These are phyloP conservation scores for Sebastes taczanowskii DNA, from an alignment of 2,797 vertebrate genomes.

Conservation along the genomic window DNA sequence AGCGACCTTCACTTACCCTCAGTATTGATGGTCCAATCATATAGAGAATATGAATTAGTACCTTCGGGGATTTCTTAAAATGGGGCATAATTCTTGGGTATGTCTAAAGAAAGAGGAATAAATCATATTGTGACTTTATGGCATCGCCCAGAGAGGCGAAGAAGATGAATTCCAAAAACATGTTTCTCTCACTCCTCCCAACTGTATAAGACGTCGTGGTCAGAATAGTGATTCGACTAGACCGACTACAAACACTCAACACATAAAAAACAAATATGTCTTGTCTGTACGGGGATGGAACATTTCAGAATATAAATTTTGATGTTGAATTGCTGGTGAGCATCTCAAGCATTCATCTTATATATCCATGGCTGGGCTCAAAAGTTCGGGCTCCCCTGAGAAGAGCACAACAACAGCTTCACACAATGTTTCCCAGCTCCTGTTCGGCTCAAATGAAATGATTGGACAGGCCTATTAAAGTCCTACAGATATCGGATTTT, in stretches of 20 bases:
- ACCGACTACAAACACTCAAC: conserved; percentile 11
- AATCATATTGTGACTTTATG: conserved; percentile 66
- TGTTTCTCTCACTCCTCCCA: conserved; percentile 38
- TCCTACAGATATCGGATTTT: no score
- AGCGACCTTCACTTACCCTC: conserved; percentile 78
- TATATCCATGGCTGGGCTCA: not conserved
- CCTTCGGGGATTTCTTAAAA: conserved; percentile 75
- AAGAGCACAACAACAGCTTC: not conserved
- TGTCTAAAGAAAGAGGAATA: conserved; percentile 68
- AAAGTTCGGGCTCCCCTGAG: not conserved
- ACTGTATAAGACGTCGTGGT: conserved; percentile 31
- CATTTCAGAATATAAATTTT: conserved; percentile 19
- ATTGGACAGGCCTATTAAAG: no score
- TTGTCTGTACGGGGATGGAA: not conserved
- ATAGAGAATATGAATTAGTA: conserved; percentile 77
- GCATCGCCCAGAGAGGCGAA: conserved; percentile 46
- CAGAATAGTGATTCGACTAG: conserved; percentile 46
- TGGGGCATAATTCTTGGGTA: conserved; percentile 69
- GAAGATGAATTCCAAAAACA: conserved; percentile 68
- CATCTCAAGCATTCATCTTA: not conserved
- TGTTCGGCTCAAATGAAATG: not conserved
- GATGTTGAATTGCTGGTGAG: not conserved
- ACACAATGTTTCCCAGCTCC: not conserved
- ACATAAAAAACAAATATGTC: not conserved
- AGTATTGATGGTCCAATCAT: conserved; percentile 81